Evolutionary conservation across 2,888 invertebrate genomes (phyloP).

Genomic region (Oscheius sp.): DNA sequence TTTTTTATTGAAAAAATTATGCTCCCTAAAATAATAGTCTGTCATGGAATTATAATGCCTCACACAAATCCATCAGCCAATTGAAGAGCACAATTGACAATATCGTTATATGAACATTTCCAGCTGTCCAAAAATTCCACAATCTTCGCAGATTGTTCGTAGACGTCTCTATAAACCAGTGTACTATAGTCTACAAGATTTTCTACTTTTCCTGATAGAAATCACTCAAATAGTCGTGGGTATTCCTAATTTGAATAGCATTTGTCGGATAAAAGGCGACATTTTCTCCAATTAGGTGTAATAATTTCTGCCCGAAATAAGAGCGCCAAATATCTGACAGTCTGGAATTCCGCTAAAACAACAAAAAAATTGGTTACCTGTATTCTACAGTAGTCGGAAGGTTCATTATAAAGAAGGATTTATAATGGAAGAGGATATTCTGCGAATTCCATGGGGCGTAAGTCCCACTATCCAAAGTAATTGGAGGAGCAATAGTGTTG

Average conservation of each 20-base stretch:
- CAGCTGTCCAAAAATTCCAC: constrained; percentile 42
- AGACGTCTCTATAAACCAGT: constrained; percentile 41
- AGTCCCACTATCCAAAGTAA: constrained; percentile 39
- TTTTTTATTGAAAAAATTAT: constrained; percentile 40
- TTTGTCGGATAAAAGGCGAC: constrained; percentile 55
- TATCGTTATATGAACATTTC: constrained; percentile 32
- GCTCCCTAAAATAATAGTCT: not conserved
- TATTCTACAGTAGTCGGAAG: constrained; percentile 57
- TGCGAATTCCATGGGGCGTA: constrained; percentile 61
- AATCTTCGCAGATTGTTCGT: constrained; percentile 47
- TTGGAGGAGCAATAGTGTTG: constrained; percentile 50
- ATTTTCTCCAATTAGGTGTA: constrained; percentile 49
- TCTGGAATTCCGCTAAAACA: constrained; percentile 12
- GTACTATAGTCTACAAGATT: constrained; percentile 18
- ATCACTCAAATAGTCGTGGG: constrained; percentile 53
- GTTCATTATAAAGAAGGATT: constrained; percentile 54
- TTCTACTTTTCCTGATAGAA: constrained; percentile 45
- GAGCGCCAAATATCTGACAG: constrained; percentile 59
- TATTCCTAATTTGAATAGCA: constrained; percentile 53
- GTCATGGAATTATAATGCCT: not conserved
- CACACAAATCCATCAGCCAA: constrained; percentile 30
- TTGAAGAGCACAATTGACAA: constrained; percentile 38
- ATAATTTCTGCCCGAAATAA: constrained; percentile 51
- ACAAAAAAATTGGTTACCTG: not conserved
- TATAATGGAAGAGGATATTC: constrained; percentile 55